phyloP scores from a whole-genome alignment of 2,888 invertebrate genomes.

The Euplexia lucipara region DNA sequence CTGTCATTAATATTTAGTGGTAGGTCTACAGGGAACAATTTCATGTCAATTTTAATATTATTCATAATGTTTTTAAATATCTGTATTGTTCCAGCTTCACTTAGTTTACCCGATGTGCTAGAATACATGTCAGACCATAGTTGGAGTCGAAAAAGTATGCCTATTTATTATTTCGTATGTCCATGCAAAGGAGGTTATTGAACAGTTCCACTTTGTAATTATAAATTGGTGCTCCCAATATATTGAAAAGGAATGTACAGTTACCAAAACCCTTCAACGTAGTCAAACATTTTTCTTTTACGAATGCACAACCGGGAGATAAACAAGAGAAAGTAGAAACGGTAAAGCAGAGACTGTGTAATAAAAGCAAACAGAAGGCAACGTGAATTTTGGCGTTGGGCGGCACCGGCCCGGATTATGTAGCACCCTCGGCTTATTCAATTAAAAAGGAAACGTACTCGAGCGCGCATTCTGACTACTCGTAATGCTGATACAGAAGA shows the following conservation, averaged over 20 bases:
- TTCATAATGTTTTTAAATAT: slow-evolving; percentile 12
- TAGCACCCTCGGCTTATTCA: slow-evolving; percentile 84
- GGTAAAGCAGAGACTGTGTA: slow-evolving; percentile 71
- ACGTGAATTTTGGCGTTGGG: slow-evolving; percentile 78
- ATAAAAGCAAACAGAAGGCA: slow-evolving; percentile 78
- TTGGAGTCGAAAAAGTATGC: slow-evolving; percentile 33
- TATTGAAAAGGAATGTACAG: not conserved
- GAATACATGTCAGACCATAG: slow-evolving; percentile 23
- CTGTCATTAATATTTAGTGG: too few species aligned
- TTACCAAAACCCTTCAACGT: slow-evolving; percentile 8
- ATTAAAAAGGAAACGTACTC: slow-evolving; percentile 82
- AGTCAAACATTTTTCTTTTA: not conserved
- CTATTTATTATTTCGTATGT: slow-evolving; percentile 25
- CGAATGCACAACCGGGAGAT: slow-evolving; percentile 42
- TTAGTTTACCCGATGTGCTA: slow-evolving; percentile 18
- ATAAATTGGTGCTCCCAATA: slow-evolving; percentile 26
- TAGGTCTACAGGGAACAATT: not conserved
- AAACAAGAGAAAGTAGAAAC: slow-evolving; percentile 69
- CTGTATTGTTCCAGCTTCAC: slow-evolving; percentile 2
- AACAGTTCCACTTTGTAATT: slow-evolving; percentile 35
- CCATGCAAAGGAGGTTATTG: slow-evolving; percentile 24
- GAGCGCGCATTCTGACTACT: slow-evolving; percentile 75
- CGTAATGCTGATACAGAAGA: slow-evolving; percentile 75
- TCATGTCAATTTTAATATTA: slow-evolving; percentile 1
- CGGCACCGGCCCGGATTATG: slow-evolving; percentile 79